phyloP scores from a whole-genome alignment of 2,888 invertebrate species.

The Subacronicta megacephala region DNA sequence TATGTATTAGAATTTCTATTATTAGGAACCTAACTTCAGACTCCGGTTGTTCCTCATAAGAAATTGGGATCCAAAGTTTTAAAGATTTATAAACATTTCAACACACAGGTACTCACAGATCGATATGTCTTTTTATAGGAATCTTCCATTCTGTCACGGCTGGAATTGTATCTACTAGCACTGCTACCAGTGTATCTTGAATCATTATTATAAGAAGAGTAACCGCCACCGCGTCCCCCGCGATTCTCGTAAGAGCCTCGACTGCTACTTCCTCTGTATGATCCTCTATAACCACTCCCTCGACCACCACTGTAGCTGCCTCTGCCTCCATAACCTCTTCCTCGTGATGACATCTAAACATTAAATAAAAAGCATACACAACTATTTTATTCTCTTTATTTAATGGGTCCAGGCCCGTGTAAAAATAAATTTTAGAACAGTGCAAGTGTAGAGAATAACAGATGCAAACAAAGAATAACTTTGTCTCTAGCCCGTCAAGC shows the following conservation, averaged over 20 bases:
- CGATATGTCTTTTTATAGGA: slow-evolving; percentile 86
- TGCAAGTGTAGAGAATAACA: too few relatives aligned
- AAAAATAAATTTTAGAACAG: too few relatives aligned
- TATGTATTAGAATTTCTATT: too few relatives aligned
- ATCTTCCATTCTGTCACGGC: slow-evolving; percentile 82
- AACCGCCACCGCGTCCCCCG: slow-evolving; percentile 81
- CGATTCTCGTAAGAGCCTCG: slow-evolving; percentile 81
- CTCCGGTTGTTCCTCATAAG: too few relatives aligned
- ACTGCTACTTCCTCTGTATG: slow-evolving; percentile 78
- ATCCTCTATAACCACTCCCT: slow-evolving; percentile 78
- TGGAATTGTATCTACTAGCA: slow-evolving; percentile 76
- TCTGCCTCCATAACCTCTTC: slow-evolving; percentile 81
- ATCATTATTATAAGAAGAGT: slow-evolving; percentile 80
- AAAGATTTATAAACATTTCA: too few relatives aligned
- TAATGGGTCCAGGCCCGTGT: too few relatives aligned
- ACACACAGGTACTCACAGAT: slow-evolving; percentile 80
- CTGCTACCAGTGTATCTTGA: slow-evolving; percentile 79
- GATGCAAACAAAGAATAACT: too few relatives aligned
- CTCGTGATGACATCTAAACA: slow-evolving; percentile 83
- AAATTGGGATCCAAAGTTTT: too few relatives aligned
- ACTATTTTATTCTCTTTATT: too few relatives aligned
- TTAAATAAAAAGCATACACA: too few relatives aligned
- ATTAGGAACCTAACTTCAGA: too few relatives aligned
- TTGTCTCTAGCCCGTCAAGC: too few relatives aligned
- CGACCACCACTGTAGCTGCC: slow-evolving; percentile 77